Evolutionary conservation across 1,140 invertebrate species (phyloP).

Genomic region (Eupristina koningsbergeri): DNA sequence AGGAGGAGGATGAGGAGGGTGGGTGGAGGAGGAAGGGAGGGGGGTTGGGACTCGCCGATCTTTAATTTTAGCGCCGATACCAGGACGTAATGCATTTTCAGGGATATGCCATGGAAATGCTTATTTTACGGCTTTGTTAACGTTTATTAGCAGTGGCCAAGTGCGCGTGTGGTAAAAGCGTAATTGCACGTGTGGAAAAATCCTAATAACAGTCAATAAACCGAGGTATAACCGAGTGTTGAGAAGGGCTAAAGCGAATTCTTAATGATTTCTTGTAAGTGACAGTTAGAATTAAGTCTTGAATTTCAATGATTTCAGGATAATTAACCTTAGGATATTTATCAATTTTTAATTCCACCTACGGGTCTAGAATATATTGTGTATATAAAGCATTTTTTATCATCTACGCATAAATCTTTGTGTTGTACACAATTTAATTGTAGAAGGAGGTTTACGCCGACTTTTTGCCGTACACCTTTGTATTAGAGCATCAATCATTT

Average conservation of each 20-base stretch:
- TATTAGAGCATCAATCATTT: no score
- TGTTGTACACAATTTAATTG: not conserved
- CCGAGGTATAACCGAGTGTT: not conserved
- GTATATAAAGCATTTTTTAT: not conserved
- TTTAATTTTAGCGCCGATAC: not conserved
- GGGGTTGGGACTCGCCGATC: not conserved
- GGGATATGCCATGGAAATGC: not conserved
- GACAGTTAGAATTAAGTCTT: not conserved
- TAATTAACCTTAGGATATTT: not conserved
- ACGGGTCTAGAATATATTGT: no score
- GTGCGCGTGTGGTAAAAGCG: not conserved
- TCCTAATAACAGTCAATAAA: slow-evolving; percentile 15
- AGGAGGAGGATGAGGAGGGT: no score
- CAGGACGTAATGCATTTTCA: not conserved
- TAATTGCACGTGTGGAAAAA: not conserved
- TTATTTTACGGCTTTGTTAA: not conserved
- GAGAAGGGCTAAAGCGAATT: not conserved
- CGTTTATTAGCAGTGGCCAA: not conserved
- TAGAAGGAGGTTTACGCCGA: no score
- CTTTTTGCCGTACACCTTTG: no score
- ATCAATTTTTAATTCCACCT: not conserved
- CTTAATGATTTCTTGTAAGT: not conserved
- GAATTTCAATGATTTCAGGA: not conserved
- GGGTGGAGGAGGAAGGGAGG: no score
- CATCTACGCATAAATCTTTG: not conserved